Evolutionary conservation across 2,797 vertebrate genomes (phyloP).

Genomic region (Atherinosoma microstoma): DNA sequence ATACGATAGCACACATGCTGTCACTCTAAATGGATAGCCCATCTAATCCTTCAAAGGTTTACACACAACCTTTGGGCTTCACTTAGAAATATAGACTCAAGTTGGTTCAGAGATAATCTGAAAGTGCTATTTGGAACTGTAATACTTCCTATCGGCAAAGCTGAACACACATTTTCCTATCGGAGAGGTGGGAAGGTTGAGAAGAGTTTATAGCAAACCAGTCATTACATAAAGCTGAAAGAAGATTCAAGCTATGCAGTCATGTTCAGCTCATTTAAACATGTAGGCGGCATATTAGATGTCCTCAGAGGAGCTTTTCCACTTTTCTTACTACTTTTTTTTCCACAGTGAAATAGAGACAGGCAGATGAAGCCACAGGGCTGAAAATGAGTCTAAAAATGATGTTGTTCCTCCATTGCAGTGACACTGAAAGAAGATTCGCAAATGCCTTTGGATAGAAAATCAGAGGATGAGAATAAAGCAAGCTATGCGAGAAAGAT

Average conservation of each 20-base stretch:
- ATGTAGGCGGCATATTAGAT: constrained; percentile 59
- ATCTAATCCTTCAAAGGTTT: constrained; percentile 46
- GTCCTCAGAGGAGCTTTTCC: constrained; percentile 52
- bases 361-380: constrained; percentile 48
- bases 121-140: constrained; percentile 29
- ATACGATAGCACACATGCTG: constrained; percentile 1
- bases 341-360: constrained; percentile 15
- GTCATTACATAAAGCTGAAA: constrained; percentile 48
- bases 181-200: constrained; percentile 48
- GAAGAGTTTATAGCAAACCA: constrained; percentile 39
- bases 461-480: constrained; percentile 41
- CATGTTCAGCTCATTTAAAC: constrained; percentile 51
- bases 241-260: constrained; percentile 30
- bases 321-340: constrained; percentile 16
- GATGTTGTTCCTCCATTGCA: constrained; percentile 43
- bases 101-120: not conserved
- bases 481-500: constrained; percentile 25
- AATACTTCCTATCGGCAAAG: constrained; percentile 19
- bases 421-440: constrained; percentile 63
- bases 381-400: constrained; percentile 57
- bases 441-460: constrained; percentile 62
- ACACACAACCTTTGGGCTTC: constrained; percentile 26
- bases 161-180: constrained; percentile 28
- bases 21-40: constrained; percentile 28
- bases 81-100: constrained; percentile 7